Evolutionary conservation across 2,113 vertebrate species (phyloP).

Genomic region (Stigmatopora argus): DNA sequence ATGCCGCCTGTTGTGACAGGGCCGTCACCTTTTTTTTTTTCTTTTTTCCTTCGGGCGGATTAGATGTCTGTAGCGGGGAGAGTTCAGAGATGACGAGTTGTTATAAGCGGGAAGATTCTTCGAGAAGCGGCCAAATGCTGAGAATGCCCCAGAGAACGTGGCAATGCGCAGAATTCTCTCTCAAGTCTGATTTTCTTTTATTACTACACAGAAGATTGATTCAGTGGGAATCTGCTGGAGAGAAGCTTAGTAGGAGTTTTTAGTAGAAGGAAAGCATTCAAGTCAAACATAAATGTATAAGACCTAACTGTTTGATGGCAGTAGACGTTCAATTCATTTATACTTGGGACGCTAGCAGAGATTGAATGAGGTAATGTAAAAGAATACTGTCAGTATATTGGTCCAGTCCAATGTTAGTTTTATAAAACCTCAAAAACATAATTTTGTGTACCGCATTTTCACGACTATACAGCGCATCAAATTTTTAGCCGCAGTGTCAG

Average conservation of each 20-base stretch:
- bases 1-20: conserved; percentile 3
- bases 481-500: no score
- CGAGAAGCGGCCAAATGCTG: conserved; percentile 5
- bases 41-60: conserved; percentile 1
- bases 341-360: no score
- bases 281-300: neutral
- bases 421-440: no score
- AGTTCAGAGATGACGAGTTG: conserved; percentile 10
- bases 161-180: neutral
- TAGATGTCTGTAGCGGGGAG: neutral
- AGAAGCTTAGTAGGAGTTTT: neutral
- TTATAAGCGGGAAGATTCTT: conserved; percentile 27
- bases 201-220: neutral
- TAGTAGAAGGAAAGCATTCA: neutral
- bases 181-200: neutral
- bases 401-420: no score
- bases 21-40: conserved; percentile 1
- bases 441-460: no score
- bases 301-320: no score
- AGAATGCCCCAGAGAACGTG: neutral
- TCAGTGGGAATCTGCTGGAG: neutral
- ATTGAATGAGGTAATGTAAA: no score
- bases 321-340: no score
- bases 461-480: no score
- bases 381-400: no score